phyloP scores from a whole-genome alignment of 2,797 vertebrate species.

The Microctenopoma stevenorrisi region DNA sequence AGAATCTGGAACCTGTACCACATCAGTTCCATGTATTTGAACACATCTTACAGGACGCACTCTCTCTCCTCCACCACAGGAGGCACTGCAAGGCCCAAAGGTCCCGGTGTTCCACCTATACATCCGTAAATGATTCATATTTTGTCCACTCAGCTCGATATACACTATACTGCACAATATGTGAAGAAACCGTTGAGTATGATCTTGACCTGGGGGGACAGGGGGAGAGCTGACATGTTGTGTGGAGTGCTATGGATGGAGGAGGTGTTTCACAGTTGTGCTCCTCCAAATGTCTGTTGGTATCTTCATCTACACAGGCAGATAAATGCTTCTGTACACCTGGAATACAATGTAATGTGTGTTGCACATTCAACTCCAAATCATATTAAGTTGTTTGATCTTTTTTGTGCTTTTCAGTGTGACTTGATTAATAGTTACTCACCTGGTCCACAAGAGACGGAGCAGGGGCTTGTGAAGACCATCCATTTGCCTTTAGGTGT shows the following conservation, averaged over 20 bases:
- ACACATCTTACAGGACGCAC: slow-evolving; percentile 78
- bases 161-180: not conserved
- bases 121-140: slow-evolving; percentile 33
- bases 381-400: not conserved
- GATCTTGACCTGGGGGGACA: slow-evolving; percentile 86
- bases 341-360: slow-evolving; percentile 55
- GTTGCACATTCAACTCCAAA: not conserved
- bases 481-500: slow-evolving; percentile 79
- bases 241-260: slow-evolving; percentile 57
- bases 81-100: slow-evolving; percentile 79
- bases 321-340: slow-evolving; percentile 80
- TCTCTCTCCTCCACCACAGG: slow-evolving; percentile 79
- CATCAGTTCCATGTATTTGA: slow-evolving; percentile 58
- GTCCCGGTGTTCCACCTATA: slow-evolving; percentile 78
- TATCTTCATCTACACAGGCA: slow-evolving; percentile 83
- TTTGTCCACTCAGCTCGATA: not conserved
- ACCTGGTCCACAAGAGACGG: slow-evolving; percentile 94
- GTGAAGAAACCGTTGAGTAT: not conserved
- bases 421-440: slow-evolving; percentile 36
- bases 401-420: slow-evolving; percentile 9
- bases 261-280: slow-evolving; percentile 76
- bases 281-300: slow-evolving; percentile 72
- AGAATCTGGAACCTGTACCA: slow-evolving; percentile 50
- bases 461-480: slow-evolving; percentile 81
- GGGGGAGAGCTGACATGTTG: slow-evolving; percentile 79